Evolutionary conservation across 2,888 invertebrate genomes (phyloP), one percentile per base, ranked within the genome.

Genomic region (Drosophila hamatofila): DNA sequence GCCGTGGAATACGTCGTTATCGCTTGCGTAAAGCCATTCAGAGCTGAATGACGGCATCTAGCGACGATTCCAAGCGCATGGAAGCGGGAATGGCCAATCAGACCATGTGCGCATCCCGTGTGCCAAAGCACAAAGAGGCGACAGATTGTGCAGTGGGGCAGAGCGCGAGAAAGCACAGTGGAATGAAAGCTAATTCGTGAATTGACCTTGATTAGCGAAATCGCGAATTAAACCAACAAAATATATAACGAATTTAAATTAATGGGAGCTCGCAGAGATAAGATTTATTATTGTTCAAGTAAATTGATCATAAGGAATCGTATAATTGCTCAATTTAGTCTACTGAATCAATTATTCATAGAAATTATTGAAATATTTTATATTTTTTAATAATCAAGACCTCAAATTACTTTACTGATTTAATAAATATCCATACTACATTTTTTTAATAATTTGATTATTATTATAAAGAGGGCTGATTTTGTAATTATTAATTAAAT

Each of bases 91-190:
- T 33, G 46, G 52, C 51, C 63, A 65, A 61, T 67, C 25, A 39
- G 52, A 27, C 37, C 71, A 76, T 68, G 73, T 60, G 68, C 57
- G 42, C 42, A 44, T 37, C 52, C 58, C 69, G 57, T 72, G 66
- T 46, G 56, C 44, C 35, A 30, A 21, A 7, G 42, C 39, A 44
- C 37, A 37, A 16, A 25, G 27, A 27, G n/a, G n/a, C 11, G 33
- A 18, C 16, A 37, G 35, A 16, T 37, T 37, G 16, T 14, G 35
- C 30, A 27, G 12, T 14, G 27, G 39, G n/a, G 39, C 16, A 21
- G 30, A n/a, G 11, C 1, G 41, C 27, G 48, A 11, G 27, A 21
- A 48, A 46, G 49, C 27, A 67, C 49, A 67, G 48, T 49, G 41
- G 49, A 41, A 49, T 49, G 68, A 67, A 66, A 67, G 48, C 25